Conservation (phyloP, 2,888 invertebrate species). For the Drosophila fulvimacula region DNA sequence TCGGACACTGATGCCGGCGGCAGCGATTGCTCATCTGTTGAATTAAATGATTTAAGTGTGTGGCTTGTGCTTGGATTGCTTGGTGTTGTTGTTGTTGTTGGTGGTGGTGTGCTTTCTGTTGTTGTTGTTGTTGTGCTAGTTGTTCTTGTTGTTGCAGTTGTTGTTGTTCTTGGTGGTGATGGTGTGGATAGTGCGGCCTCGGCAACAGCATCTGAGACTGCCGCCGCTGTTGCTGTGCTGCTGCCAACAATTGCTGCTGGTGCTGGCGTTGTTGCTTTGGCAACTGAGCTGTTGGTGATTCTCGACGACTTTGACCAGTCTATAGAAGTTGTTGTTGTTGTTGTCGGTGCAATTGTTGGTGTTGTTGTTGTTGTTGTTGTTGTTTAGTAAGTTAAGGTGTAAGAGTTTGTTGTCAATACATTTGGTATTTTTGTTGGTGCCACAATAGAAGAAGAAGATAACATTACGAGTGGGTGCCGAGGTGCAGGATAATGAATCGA, state of each 20-base stretch:
- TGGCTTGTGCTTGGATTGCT: slow-evolving; percentile 61
- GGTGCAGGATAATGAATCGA: slow-evolving; percentile 51
- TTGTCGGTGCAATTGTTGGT: slow-evolving; percentile 37
- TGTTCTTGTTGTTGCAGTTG: slow-evolving; percentile 24
- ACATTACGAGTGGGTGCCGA: slow-evolving; percentile 53
- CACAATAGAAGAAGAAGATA: slow-evolving; percentile 58
- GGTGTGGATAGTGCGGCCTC: slow-evolving; percentile 18
- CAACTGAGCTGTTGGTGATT: slow-evolving; percentile 38
- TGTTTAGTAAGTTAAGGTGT: slow-evolving; percentile 68
- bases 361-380: slow-evolving; percentile 24
- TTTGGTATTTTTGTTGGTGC: slow-evolving; percentile 35
- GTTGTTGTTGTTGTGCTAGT: slow-evolving; percentile 47
- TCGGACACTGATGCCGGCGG: slow-evolving; percentile 18
- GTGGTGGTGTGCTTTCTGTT: slow-evolving; percentile 47
- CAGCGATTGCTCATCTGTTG: slow-evolving; percentile 76
- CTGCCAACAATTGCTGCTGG: slow-evolving; percentile 31
- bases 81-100: slow-evolving; percentile 40
- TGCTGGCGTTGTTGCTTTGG: slow-evolving; percentile 30
- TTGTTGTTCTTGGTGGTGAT: slow-evolving; percentile 29
- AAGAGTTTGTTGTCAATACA: slow-evolving; percentile 69
- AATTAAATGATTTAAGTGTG: slow-evolving; percentile 77
- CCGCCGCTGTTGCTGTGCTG: slow-evolving; percentile 18
- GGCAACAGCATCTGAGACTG: slow-evolving; percentile 24
- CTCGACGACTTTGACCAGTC: slow-evolving; percentile 82
- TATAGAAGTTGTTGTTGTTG: slow-evolving; percentile 39